Base-by-base conservation (phyloP, 2,113 vertebrate genomes). In the Dasyornis broadbenti region DNA sequence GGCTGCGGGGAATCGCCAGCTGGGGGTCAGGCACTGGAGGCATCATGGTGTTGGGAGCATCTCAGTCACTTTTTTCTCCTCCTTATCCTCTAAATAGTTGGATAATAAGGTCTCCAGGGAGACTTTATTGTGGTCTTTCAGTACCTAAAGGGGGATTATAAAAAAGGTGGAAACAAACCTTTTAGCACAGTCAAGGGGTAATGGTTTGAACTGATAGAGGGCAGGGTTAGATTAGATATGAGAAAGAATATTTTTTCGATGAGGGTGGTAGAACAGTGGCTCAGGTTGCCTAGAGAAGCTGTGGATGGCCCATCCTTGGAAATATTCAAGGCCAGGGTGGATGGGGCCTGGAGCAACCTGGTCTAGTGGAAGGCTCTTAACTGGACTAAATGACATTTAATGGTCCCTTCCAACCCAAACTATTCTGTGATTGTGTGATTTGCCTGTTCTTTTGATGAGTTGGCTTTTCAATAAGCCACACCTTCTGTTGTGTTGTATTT, bases 31-130 rank as follows among this genome's bases (percentile, higher is more conserved):
- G 47, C 52, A 37, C 39, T 3, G 52, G 12, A 14, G 22, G 3
- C 39, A 26, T 16, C 5, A 2, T 1, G 4, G 2, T 15, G 31
- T 4, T 30, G 33, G 30, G 27, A 23, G 2, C 28, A 57, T 13
- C 49, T 30, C 53, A 9, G 37, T 42, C 4, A 9, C 9, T 35
- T 27, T 70, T 56, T 35, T 15, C 21, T 93, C 56, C 39, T 81
- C 40, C 35, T 82, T 30, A 18, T 59, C 15, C 53, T 27, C 14
- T 6, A 9, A 39, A 21, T 23, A 8, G 39, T 39, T 18, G 33
- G 33, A 33, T 42, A 49, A 61, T 13, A 20, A 37, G 7, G 37
- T 50, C 39, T 20, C 5, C 42, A 22, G 35, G 26, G 33, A 56
- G 30, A 26, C 3, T 49, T 42, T 11, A 13, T 9, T 33, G 52